Conservation (phyloP, 2,113 vertebrate species). For the Elanus axillaris region DNA sequence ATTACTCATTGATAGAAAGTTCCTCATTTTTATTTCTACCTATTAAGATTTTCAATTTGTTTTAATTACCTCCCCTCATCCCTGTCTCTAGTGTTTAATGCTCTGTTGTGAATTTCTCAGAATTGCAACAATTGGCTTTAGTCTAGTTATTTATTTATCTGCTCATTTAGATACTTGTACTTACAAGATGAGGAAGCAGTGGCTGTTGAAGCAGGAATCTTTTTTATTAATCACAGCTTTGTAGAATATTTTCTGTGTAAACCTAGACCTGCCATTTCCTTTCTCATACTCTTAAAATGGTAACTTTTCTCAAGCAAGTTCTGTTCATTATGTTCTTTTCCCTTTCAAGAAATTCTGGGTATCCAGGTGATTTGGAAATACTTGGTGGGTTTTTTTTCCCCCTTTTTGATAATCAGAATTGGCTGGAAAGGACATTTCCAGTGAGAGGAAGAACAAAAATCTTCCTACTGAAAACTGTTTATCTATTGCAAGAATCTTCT, state of each 20-base stretch:
- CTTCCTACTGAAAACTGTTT: neutral
- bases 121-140: neutral
- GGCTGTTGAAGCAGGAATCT: neutral
- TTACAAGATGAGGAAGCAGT: neutral
- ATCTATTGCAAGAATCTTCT: neutral
- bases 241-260: neutral
- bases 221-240: neutral
- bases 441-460: neutral
- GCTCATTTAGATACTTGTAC: neutral
- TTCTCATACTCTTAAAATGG: neutral
- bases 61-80: constrained; percentile 12
- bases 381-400: neutral
- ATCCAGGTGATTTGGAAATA: neutral
- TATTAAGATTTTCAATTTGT: neutral
- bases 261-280: neutral
- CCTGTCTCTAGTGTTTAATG: neutral
- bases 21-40: neutral
- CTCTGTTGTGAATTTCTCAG: neutral
- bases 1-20: neutral
- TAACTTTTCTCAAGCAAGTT: neutral
- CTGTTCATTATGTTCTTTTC: neutral
- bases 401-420: neutral
- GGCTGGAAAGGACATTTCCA: neutral
- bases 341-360: neutral
- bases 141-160: neutral